These are phyloP conservation scores for Cherax destructor DNA, from an alignment of 1,140 invertebrate genomes.

Conservation along the genomic window DNA sequence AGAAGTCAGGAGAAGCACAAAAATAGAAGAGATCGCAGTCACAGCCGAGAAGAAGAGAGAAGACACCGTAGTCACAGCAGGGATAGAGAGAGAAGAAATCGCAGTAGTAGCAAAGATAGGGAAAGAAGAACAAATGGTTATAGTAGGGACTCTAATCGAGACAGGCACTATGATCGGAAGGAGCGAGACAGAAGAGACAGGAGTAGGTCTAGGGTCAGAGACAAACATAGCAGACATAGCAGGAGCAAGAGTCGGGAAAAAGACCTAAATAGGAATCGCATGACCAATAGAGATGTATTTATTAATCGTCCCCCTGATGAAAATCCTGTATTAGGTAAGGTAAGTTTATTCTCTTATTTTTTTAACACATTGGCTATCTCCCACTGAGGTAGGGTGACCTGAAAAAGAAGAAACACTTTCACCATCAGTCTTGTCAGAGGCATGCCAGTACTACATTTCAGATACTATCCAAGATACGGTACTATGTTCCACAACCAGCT, in stretches of 20 bases:
- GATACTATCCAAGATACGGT: too few relatives aligned
- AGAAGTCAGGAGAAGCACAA: conserved; percentile 71
- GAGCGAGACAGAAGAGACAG: conserved; percentile 35
- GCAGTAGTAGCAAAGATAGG: conserved; percentile 44
- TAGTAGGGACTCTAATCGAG: conserved; percentile 65
- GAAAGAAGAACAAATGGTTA: conserved; percentile 62
- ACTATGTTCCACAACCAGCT: too few relatives aligned
- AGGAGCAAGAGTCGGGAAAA: conserved; percentile 67
- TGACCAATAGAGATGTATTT: conserved; percentile 73
- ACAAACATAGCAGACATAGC: conserved; percentile 35
- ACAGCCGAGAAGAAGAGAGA: conserved; percentile 27
- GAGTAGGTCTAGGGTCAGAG: conserved; percentile 36
- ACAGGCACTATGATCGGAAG: conserved; percentile 59
- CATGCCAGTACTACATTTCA: too few relatives aligned
- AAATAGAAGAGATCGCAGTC: conserved; percentile 50
- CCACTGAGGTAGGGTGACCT: too few relatives aligned
- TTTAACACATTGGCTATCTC: too few relatives aligned
- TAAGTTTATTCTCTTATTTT: conserved; percentile 68
- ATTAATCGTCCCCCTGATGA: conserved; percentile 77
- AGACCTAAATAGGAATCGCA: conserved; percentile 70
- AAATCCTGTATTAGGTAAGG: conserved; percentile 78
- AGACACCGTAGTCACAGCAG: conserved; percentile 65
- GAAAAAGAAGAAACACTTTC: too few relatives aligned
- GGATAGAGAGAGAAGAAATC: conserved; percentile 71
- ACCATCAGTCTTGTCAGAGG: too few relatives aligned